Evolutionary conservation across 2,888 invertebrate species (phyloP).

Genomic region (Cephus spinipes): DNA sequence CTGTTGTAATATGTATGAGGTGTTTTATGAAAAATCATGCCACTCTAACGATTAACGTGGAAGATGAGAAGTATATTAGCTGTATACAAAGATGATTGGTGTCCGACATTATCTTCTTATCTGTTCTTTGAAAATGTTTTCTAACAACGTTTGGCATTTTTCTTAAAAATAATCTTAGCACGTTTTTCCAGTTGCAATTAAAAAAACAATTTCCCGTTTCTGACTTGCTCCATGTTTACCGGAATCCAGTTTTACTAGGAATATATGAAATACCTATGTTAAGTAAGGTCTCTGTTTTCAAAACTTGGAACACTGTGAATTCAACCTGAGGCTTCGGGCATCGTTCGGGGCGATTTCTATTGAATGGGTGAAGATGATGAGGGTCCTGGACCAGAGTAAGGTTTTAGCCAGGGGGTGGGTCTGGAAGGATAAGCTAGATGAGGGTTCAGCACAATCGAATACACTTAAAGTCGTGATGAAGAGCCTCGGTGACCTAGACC

Average conservation of each 20-base stretch:
- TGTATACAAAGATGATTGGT: background rate
- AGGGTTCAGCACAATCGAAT: conserved; percentile 26
- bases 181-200: background rate
- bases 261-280: background rate
- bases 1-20: background rate
- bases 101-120: background rate
- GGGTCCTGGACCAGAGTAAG: background rate
- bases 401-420: background rate
- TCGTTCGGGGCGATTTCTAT: background rate
- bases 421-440: conserved; percentile 19
- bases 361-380: background rate
- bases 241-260: background rate
- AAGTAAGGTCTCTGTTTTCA: background rate
- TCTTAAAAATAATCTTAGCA: background rate
- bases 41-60: background rate
- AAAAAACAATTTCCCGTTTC: background rate
- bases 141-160: background rate
- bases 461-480: conserved; percentile 10
- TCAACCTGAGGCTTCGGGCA: background rate
- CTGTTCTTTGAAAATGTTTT: background rate
- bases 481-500: conserved; percentile 29
- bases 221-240: background rate
- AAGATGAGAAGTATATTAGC: background rate
- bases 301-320: background rate
- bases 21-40: background rate